Evolutionary conservation across 64 coral and sea anemone species (phyloP).

Genomic region (Actinia equina): DNA sequence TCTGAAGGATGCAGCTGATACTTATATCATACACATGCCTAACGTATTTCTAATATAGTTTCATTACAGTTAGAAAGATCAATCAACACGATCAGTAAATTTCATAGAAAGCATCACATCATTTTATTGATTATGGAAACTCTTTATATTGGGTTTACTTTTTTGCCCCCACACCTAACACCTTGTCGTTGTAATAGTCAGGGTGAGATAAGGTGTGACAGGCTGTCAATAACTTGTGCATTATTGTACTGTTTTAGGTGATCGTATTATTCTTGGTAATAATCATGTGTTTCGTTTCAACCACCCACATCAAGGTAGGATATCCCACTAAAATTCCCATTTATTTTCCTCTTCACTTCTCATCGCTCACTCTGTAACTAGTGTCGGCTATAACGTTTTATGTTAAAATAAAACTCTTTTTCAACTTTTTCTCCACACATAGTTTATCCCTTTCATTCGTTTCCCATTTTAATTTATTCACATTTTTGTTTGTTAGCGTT

Average conservation of each 20-base stretch:
- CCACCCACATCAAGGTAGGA: slow-evolving; percentile 89
- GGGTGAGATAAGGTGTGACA: too few relatives aligned
- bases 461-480: not conserved
- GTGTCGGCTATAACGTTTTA: not conserved
- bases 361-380: not conserved
- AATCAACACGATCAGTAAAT: too few relatives aligned
- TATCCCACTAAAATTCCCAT: not conserved
- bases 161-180: too few relatives aligned
- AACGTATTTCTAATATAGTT: too few relatives aligned
- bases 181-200: too few relatives aligned
- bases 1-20: too few relatives aligned
- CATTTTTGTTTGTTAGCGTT: not conserved
- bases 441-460: not conserved
- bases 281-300: slow-evolving; percentile 98
- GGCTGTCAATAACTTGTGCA: not conserved
- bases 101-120: too few relatives aligned
- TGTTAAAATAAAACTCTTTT: too few relatives aligned
- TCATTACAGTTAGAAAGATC: too few relatives aligned
- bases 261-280: slow-evolving; percentile 91
- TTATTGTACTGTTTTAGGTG: slow-evolving; percentile 38
- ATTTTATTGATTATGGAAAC: too few relatives aligned
- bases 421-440: not conserved
- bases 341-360: not conserved
- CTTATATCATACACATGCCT: too few relatives aligned
- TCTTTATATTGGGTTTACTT: too few relatives aligned